phyloP scores from a whole-genome alignment of 1,140 invertebrate genomes.

The Heliconius nattereri region DNA sequence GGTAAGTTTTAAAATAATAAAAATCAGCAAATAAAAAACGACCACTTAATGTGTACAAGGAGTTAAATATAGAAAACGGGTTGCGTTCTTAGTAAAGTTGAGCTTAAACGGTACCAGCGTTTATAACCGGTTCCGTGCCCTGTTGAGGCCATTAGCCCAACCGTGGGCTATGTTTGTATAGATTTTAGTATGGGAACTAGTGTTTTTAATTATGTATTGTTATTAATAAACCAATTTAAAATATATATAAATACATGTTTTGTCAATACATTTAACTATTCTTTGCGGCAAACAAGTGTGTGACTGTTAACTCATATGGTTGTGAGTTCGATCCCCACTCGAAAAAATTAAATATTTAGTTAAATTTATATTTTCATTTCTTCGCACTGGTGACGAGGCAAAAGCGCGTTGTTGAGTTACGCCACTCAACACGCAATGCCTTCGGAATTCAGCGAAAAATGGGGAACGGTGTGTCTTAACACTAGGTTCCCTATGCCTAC shows the following conservation, averaged over 20 bases:
- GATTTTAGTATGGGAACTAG: neutral
- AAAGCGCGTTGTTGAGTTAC: no score
- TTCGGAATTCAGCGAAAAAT: no score
- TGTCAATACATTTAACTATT: no score
- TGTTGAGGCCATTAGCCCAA: neutral
- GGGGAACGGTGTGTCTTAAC: no score
- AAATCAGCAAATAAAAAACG: neutral
- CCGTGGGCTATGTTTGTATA: neutral
- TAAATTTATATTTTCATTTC: no score
- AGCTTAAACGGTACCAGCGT: neutral
- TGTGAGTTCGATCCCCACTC: no score
- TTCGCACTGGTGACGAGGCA: no score
- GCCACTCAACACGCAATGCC: no score
- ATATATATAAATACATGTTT: no score
- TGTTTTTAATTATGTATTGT: neutral
- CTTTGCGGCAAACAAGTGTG: no score
- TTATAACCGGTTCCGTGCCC: neutral
- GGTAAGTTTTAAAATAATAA: neutral
- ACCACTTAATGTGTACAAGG: neutral
- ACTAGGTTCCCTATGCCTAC: neutral
- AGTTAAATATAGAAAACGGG: constrained; percentile 1
- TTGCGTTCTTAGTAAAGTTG: neutral
- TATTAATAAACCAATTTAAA: neutral
- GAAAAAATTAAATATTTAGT: no score
- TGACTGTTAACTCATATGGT: no score